phyloP scores from a whole-genome alignment of 1,140 invertebrate genomes.

The Bombus terrestris region DNA sequence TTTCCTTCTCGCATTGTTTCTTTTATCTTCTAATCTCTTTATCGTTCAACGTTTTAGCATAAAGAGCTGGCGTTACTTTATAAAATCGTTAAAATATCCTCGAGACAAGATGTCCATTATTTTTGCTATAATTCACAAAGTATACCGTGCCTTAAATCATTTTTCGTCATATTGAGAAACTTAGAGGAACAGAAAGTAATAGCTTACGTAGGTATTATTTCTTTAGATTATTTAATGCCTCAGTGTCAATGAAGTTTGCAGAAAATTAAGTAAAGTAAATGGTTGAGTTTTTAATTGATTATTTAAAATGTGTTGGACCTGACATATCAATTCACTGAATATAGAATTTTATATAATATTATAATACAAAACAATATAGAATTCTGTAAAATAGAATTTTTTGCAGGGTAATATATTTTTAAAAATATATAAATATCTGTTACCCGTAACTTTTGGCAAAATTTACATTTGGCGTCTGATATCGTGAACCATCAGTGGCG shows the following conservation, averaged over 20 bases:
- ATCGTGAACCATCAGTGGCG: neutral
- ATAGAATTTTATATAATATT: neutral
- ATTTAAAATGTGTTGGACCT: no score
- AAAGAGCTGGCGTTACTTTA: neutral
- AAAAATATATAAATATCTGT: neutral
- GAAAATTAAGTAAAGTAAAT: no score
- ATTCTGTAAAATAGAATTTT: neutral
- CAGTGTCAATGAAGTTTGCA: no score
- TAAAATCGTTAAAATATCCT: conserved; percentile 3
- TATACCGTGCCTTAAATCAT: no score
- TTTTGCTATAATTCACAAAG: neutral
- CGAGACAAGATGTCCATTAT: neutral
- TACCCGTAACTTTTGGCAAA: neutral
- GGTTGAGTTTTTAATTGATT: no score
- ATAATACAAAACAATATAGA: no score
- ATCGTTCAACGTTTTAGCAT: neutral
- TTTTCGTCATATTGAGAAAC: neutral
- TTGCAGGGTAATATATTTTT: neutral
- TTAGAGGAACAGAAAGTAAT: no score
- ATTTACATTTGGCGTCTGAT: neutral
- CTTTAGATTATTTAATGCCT: no score
- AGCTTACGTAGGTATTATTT: neutral
- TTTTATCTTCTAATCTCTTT: neutral
- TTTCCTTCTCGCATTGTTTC: neutral
- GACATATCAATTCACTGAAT: no score